Conservation (phyloP, 2,797 vertebrate genomes). For the Choloepus didactylus region DNA sequence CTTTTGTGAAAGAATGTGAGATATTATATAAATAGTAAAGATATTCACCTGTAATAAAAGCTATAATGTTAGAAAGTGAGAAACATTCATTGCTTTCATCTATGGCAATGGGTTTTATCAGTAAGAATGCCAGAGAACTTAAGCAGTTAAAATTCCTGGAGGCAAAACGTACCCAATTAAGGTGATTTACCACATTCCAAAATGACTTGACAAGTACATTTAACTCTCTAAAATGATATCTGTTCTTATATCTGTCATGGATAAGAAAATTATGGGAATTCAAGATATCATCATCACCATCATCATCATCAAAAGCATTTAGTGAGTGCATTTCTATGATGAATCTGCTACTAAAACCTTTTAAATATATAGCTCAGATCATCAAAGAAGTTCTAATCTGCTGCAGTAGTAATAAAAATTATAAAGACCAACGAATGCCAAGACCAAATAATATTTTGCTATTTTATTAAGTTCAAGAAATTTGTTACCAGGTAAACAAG, state of each 20-base stretch:
- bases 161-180: slow-evolving; percentile 81
- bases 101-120: slow-evolving; percentile 80
- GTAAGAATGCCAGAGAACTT: slow-evolving; percentile 77
- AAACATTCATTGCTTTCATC: slow-evolving; percentile 78
- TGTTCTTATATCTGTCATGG: slow-evolving; percentile 74
- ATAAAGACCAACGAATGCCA: neutral
- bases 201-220: slow-evolving; percentile 82
- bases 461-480: slow-evolving; percentile 38
- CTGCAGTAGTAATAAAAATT: neutral
- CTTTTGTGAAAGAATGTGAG: slow-evolving; percentile 38
- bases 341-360: slow-evolving; percentile 52
- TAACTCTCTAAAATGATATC: slow-evolving; percentile 78
- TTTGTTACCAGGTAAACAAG: slow-evolving; percentile 34
- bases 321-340: slow-evolving; percentile 61
- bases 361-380: slow-evolving; percentile 22
- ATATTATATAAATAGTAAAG: slow-evolving; percentile 68
- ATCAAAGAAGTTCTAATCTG: slow-evolving; percentile 28
- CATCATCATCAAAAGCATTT: slow-evolving; percentile 62
- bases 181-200: slow-evolving; percentile 82
- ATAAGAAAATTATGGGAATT: slow-evolving; percentile 76
- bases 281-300: slow-evolving; percentile 63
- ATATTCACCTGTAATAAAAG: slow-evolving; percentile 66
- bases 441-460: slow-evolving; percentile 23
- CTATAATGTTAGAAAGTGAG: slow-evolving; percentile 66
- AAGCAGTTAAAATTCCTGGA: slow-evolving; percentile 81